These are phyloP conservation scores for Hylomyscus alleni DNA, from an alignment of 2,797 vertebrate genomes.

Conservation along the genomic window DNA sequence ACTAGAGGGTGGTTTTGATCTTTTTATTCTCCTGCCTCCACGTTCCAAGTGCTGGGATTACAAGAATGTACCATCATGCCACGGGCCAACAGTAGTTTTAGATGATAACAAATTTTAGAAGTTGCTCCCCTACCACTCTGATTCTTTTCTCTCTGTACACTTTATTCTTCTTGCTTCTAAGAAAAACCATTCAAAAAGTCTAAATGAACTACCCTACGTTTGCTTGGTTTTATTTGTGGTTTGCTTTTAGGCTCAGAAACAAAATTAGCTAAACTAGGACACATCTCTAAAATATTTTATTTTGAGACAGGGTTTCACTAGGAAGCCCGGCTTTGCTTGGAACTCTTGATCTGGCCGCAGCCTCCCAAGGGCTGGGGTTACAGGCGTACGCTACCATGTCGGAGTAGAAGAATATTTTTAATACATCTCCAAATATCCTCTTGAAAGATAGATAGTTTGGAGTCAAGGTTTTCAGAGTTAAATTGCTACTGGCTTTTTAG, in stretches of 20 bases:
- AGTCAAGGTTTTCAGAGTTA: slow-evolving; percentile 57
- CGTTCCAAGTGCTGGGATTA: neutral
- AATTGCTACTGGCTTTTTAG: slow-evolving; percentile 55
- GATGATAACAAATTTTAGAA: slow-evolving; percentile 18
- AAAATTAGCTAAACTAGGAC: slow-evolving; percentile 42
- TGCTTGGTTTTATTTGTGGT: neutral
- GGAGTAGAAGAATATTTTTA: slow-evolving; percentile 50
- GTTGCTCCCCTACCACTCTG: neutral
- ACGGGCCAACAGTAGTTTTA: slow-evolving; percentile 12
- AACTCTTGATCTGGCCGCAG: neutral
- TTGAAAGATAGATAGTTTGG: slow-evolving; percentile 56
- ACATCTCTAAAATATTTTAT: neutral
- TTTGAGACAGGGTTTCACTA: neutral
- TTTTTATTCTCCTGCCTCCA: neutral
- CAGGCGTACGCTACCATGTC: neutral
- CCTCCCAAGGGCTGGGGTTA: neutral
- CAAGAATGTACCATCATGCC: neutral
- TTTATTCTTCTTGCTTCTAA: slow-evolving; percentile 6
- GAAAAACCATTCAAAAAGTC: slow-evolving; percentile 40
- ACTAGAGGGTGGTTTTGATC: neutral
- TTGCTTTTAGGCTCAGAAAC: slow-evolving; percentile 48
- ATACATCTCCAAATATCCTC: slow-evolving; percentile 20
- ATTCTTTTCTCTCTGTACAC: slow-evolving; percentile 9
- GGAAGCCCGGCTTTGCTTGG: neutral
- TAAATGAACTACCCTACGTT: neutral